Base-by-base conservation (phyloP, 2,113 vertebrate species). In the Oryzias curvinotus region DNA sequence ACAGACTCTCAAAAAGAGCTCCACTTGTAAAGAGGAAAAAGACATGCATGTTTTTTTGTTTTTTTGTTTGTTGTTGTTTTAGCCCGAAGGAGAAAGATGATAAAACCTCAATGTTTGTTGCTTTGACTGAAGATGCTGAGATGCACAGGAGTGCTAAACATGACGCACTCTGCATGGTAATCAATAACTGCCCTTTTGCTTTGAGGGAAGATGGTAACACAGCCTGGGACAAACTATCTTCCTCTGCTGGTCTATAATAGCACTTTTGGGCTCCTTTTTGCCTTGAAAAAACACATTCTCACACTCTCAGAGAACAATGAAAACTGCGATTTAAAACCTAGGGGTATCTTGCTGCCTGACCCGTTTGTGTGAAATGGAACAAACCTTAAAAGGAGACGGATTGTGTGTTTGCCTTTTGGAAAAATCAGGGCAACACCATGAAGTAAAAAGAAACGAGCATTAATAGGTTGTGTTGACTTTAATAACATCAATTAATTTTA, bases 181-280 rank as follows among this genome's bases (percentile, higher is more conserved):
- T 89, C 85, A 62, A 87, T 89, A 85, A 71, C 53, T 77, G 68
- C 68, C 69, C 80, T 75, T 44, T 71, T 68, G 66, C 70, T 77
- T 77, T 75, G 71, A 77, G 69, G 57, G 45, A 8, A 53, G 82
- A 59, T 10, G 7, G 36, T 10, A 36, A 36, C 36, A 36, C 8
- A 36, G 10, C 36, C 36, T 36, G 36, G 36, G 10, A 36, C 30
- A 12, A 36, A 36, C 10, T 36, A 36, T 36, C 36, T 36, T 36
- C 36, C 36, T 36, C 10, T 10, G 8, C 42, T 41, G 14, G 56
- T 68, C 73, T 74, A 69, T 48, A 28, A 55, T 79, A 72, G 69
- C 77, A 80, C 60, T 63, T 75, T 58, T 12, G 36, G 71, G 61
- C 68, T 82, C 48, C 77, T 78, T 72, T 63, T 54, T 46, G 68